Percentiles rank a stretch among this genome's conserved stretches.
Conservation (phyloP, 1,140 invertebrate genomes). For the Aplysia californica region DNA sequence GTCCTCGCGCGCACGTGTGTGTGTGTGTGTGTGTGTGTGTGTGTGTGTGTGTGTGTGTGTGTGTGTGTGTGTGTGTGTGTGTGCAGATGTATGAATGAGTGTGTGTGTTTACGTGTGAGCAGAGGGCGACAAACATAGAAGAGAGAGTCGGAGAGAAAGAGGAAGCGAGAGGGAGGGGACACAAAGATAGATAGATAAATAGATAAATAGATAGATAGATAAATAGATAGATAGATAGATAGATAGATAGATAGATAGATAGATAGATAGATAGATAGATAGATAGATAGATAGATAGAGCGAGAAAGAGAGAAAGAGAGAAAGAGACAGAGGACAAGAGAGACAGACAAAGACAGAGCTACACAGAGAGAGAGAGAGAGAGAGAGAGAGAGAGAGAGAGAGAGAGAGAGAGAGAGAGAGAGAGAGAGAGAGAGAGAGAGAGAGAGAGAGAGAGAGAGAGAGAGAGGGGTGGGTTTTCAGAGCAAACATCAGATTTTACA, state of each 20-base stretch:
- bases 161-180: too few relatives aligned
- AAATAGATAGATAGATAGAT: not conserved
- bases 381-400: slow-evolving; percentile 19
- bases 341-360: slow-evolving; percentile 19
- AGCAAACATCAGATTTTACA: not conserved
- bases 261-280: not conserved
- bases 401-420: not conserved
- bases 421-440: not conserved
- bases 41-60: too few relatives aligned
- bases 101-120: too few relatives aligned
- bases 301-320: slow-evolving; percentile 1
- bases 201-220: not conserved
- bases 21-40: too few relatives aligned
- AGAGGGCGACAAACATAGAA: too few relatives aligned
- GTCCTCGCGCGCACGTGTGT: too few relatives aligned
- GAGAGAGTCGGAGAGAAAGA: not conserved
- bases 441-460: not conserved
- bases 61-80: too few relatives aligned
- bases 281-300: not conserved
- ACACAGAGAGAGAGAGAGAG: slow-evolving; percentile 16
- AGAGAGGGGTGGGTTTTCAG: not conserved
- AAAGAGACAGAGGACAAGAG: slow-evolving; percentile 16
- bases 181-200: not conserved
- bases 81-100: too few relatives aligned
- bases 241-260: not conserved